Evolutionary conservation across 2,888 invertebrate genomes (phyloP).

Genomic region (Melolontha melolontha): DNA sequence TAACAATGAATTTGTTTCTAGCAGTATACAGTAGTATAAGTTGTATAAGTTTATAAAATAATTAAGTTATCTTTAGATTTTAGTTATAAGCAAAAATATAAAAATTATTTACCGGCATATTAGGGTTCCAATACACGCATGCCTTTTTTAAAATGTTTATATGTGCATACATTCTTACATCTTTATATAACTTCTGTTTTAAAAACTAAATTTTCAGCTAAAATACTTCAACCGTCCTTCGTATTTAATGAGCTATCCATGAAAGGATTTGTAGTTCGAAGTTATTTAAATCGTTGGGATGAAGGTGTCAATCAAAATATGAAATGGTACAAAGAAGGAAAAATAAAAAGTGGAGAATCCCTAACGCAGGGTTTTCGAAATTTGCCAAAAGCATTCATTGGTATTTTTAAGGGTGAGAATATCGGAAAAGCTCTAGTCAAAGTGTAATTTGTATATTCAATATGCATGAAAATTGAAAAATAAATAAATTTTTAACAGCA

Average conservation of each 20-base stretch:
- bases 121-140: no score
- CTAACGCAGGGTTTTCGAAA: constrained; percentile 79
- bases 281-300: constrained; percentile 71
- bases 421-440: constrained; percentile 79
- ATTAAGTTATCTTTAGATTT: no score
- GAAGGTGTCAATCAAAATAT: constrained; percentile 75
- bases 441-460: constrained; percentile 55
- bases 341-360: constrained; percentile 76
- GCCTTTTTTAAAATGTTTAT: no score
- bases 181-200: no score
- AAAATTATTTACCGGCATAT: no score
- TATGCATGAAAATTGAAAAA: background rate
- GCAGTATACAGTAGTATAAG: no score
- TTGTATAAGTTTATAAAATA: no score
- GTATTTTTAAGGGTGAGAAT: constrained; percentile 73
- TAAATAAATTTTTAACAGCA: constrained; percentile 1
- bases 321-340: constrained; percentile 74
- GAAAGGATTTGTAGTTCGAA: constrained; percentile 71
- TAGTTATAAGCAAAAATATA: no score
- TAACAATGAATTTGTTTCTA: no score
- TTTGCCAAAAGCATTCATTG: constrained; percentile 77
- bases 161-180: no score
- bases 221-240: constrained; percentile 69
- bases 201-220: constrained; percentile 53
- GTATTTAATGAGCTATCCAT: constrained; percentile 71